Evolutionary conservation across 2,113 vertebrate genomes (phyloP).

Genomic region (Todiramphus chloris): DNA sequence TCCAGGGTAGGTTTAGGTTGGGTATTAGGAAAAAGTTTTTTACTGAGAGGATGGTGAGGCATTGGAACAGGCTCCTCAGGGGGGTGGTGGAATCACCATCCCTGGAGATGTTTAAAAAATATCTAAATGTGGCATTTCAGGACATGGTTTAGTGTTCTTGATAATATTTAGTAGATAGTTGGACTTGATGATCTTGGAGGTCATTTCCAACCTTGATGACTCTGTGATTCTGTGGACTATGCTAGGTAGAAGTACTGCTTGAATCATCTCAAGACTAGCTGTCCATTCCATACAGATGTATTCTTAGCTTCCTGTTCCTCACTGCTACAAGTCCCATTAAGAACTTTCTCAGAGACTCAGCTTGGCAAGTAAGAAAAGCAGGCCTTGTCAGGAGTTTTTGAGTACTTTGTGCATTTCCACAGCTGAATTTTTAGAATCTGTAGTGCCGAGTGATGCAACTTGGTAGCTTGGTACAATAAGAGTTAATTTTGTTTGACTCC

Average conservation of each 20-base stretch:
- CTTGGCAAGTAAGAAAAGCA: neutral
- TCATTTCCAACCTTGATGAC: no score
- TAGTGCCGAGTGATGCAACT: neutral
- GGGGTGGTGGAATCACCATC: no score
- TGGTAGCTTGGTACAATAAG: neutral
- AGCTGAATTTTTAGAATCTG: neutral
- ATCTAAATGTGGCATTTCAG: no score
- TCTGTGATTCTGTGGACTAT: neutral
- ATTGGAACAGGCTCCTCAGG: no score
- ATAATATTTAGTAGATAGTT: no score
- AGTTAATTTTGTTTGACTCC: slow-evolving; percentile 27
- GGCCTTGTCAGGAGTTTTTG: neutral
- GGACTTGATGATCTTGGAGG: no score
- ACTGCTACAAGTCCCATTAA: neutral
- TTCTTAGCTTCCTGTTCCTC: neutral
- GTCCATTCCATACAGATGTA: neutral
- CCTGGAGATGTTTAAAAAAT: no score
- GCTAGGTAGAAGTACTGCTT: neutral
- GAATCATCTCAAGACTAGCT: neutral
- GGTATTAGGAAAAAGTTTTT: no score
- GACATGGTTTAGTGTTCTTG: no score
- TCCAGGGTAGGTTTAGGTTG: no score
- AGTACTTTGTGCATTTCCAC: neutral
- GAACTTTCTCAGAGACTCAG: neutral
- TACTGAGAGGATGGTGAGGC: no score